phyloP scores from a whole-genome alignment of 2,888 invertebrate species.

The Ormyrus pomaceus region DNA sequence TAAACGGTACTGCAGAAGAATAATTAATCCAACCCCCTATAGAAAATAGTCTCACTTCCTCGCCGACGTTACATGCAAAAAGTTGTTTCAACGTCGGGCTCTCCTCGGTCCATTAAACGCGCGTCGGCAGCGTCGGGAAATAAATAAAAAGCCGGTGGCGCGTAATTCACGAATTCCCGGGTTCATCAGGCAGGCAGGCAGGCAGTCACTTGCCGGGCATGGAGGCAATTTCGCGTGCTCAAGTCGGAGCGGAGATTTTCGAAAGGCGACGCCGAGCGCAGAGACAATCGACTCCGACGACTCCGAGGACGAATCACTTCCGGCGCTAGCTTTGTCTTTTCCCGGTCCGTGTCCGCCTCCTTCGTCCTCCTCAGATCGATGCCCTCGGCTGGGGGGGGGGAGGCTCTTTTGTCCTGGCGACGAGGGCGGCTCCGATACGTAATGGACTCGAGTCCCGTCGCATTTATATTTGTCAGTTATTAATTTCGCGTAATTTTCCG shows the following conservation, averaged over 20 bases:
- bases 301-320: conserved; percentile 51
- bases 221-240: conserved; percentile 32
- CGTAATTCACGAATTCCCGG: no score
- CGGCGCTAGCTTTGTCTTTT: conserved; percentile 54
- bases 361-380: conserved; percentile 31
- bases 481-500: conserved; percentile 43
- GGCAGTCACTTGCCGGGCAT: not conserved
- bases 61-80: no score
- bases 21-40: no score
- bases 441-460: conserved; percentile 13
- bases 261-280: conserved; percentile 31
- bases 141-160: no score
- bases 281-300: conserved; percentile 8
- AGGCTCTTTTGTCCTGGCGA: conserved; percentile 30
- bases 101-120: no score
- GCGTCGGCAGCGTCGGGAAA: no score
- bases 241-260: conserved; percentile 25
- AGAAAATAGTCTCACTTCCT: no score
- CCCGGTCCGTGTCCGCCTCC: conserved; percentile 11
- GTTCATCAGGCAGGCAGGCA: no score
- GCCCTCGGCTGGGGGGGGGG: not conserved
- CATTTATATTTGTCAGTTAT: conserved; percentile 47
- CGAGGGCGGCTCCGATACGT: not conserved
- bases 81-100: no score
- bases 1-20: no score